Base-by-base conservation (phyloP, 2,888 invertebrate genomes). In the Zhuqinia jingwanae region DNA sequence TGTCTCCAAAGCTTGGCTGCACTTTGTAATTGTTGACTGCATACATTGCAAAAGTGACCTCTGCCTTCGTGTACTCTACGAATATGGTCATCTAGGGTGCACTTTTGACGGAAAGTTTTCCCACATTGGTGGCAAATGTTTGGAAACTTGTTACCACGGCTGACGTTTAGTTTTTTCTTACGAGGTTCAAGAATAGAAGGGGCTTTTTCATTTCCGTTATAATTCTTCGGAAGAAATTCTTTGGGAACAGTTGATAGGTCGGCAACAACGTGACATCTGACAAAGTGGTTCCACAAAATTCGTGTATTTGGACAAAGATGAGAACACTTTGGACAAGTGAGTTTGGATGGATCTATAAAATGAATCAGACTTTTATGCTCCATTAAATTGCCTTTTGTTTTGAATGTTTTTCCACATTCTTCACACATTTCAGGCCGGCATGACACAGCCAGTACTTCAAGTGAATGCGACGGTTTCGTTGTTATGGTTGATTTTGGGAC, bases 1-100 rank as follows among this genome's bases (percentile, higher is more conserved):
- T 68, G 68, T 20, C 68, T 42, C 68, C 68, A 68, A 17, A 68
- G 13, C 10, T 68, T 68, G 3, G 17, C 22, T 2, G 45, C 45
- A 20, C 17, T 17, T 45, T 68, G 68, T 11, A 5, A 15, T 13
- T 45, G 20, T 2, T 2, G 0, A 0, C 68, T 42, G 20, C 68
- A 68, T 3, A 15, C 42, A 20, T 8, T 2, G 17, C 68, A 68
- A 0, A 22, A 30, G 22, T 68, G 45, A 15, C 20, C 68, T 8
- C 1, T 22, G 5, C 68, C 42, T 20, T 45, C 3, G 20, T 68
- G 68, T n/a, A 20, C 20, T 1, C 68, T 6, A 2, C 68, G 42
- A 42, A 68, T 45, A 13, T 68, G 68, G 13, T 68, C 68, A 2
- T 20, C 17, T 6, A 68, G 17, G 0, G 68, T 68, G 3, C 17